Evolutionary conservation across 2,113 vertebrate species (phyloP).

Genomic region (Centropristis striata): DNA sequence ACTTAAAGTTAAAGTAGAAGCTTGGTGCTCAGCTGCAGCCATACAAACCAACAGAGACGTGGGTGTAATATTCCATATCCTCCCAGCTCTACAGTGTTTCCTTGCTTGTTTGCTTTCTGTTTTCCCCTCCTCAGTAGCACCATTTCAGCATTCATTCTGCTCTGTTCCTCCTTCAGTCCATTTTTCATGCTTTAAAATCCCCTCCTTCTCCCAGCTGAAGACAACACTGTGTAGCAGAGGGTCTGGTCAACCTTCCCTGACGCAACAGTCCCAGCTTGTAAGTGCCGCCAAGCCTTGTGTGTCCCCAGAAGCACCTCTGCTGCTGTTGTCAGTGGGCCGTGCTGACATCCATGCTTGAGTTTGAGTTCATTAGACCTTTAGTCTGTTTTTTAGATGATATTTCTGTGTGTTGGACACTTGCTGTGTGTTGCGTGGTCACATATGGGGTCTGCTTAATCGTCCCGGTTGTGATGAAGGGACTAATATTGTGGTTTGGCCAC

Average conservation of each 20-base stretch:
- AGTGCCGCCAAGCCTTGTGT: slow-evolving; percentile 67
- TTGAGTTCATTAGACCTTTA: not conserved
- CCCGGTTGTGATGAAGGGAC: slow-evolving; percentile 7
- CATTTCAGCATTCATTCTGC: slow-evolving; percentile 15
- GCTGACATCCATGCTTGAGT: slow-evolving; percentile 11
- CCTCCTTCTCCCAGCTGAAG: slow-evolving; percentile 70
- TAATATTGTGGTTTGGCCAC: not conserved
- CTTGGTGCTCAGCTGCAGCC: not conserved
- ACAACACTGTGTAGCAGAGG: slow-evolving; percentile 69
- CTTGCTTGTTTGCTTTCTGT: not conserved
- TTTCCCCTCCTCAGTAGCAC: not conserved
- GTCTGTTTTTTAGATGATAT: not conserved
- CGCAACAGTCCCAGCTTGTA: slow-evolving; percentile 65
- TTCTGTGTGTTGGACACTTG: slow-evolving; percentile 2
- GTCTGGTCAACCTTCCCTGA: slow-evolving; percentile 56
- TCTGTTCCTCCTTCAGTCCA: slow-evolving; percentile 24
- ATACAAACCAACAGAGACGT: not conserved
- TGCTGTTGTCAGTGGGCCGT: slow-evolving; percentile 1
- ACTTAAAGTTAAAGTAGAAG: not conserved
- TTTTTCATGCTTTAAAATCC: slow-evolving; percentile 22
- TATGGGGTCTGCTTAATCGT: not conserved
- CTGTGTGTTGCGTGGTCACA: slow-evolving; percentile 26
- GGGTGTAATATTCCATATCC: not conserved
- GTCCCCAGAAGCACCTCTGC: slow-evolving; percentile 27
- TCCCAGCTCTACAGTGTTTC: not conserved